Base-by-base conservation (phyloP, 2,113 vertebrate genomes). In the Psephotus haematonotus region DNA sequence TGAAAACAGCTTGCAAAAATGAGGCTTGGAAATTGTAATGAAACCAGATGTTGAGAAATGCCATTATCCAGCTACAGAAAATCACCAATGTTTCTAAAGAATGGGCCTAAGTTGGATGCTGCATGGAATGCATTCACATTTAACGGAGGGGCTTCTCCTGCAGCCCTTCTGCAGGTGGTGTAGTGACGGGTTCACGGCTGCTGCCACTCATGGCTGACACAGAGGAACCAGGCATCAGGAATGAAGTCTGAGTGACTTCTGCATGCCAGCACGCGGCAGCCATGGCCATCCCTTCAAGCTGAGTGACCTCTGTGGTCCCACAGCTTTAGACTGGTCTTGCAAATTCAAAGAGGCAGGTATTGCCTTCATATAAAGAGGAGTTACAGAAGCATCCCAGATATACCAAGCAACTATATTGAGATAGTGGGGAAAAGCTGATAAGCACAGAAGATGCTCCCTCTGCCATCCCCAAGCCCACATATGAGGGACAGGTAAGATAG, bases 21-120 rank as follows among this genome's bases (percentile, higher is more conserved):
- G 88, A 50, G n/a, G 68, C 80, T 80, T 17, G 65, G 79, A 92
- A 88, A 82, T 93, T 86, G 93, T 69, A 95, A 90, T 81, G 89
- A 77, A 96, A 97, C 41, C 95, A 97, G 97, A 90, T 96, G 92
- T 79, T 94, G 91, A 91, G 94, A 95, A 96, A 92, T 53, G 69
- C 71, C 68, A 64, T 93, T 72, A 95, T 87, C 65, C 62, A 11
- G 43, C 82, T 52, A 50, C 72, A 72, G 96, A 70, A 96, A 97
- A 95, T 31, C 68, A 62, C 89, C 60, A 83, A 87, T 43, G 31
- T 90, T 95, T 90, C 78, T 94, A 91, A 97, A 88, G 27, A 41
- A 88, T 8, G 22, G 74, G 64, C 65, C 69, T 50, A 88, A 90
- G 93, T 17, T 35, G 82, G 64, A 67, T 23, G 23, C 68, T 31